Percentiles rank a stretch among this genome's conserved stretches.
phyloP scores from a whole-genome alignment of 1,140 invertebrate genomes.

The Trinorchestia longiramus region DNA sequence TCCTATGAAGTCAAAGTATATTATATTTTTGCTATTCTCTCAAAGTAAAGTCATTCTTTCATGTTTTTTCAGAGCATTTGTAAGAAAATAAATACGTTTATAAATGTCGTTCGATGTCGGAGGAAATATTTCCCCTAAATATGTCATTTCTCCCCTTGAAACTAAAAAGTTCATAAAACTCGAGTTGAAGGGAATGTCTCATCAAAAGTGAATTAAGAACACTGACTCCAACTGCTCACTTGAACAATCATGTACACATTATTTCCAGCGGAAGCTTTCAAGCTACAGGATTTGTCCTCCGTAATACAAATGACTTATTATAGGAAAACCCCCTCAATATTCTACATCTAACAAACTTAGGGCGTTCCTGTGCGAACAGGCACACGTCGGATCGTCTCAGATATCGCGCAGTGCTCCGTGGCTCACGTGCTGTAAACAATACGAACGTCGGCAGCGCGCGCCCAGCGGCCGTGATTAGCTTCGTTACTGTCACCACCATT shows the following conservation, averaged over 20 bases:
- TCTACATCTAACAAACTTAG: neutral
- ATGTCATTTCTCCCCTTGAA: no score
- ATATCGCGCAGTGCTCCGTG: slow-evolving; percentile 20
- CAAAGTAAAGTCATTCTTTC: no score
- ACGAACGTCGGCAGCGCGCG: neutral
- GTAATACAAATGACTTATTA: neutral
- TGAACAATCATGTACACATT: neutral
- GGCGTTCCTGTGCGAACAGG: neutral
- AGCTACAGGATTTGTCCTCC: neutral
- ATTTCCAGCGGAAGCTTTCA: neutral
- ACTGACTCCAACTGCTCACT: neutral
- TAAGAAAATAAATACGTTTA: no score
- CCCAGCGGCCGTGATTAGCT: neutral
- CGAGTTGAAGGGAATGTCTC: no score
- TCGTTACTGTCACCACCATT: slow-evolving; percentile 41
- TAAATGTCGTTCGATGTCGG: no score
- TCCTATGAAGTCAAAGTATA: no score
- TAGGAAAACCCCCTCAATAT: neutral
- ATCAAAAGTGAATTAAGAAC: no score
- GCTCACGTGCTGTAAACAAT: slow-evolving; percentile 50
- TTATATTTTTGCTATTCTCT: no score
- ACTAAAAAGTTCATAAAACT: no score
- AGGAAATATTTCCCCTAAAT: no score
- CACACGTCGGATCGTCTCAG: slow-evolving; percentile 22
- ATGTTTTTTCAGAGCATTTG: no score